phyloP scores from a whole-genome alignment of 2,797 vertebrate genomes.

The Syncerus caffer region DNA sequence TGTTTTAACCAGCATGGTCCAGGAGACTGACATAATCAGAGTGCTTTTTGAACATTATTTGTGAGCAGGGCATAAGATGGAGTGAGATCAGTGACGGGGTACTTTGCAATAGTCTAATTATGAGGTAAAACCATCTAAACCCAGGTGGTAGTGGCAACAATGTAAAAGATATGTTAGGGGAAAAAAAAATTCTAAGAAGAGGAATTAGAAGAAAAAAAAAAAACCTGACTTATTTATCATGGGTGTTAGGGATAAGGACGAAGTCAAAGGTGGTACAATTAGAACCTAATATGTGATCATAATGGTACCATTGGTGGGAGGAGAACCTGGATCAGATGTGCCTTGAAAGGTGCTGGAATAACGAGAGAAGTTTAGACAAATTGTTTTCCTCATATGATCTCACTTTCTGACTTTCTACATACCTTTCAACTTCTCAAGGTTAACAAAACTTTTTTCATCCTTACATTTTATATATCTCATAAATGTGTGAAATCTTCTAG shows the following conservation, averaged over 20 bases:
- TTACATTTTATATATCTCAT: background rate
- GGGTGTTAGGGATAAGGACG: background rate
- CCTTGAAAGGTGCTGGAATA: background rate
- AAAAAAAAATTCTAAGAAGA: background rate
- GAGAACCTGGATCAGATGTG: background rate
- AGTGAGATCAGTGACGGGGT: background rate
- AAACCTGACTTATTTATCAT: background rate
- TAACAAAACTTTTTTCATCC: background rate
- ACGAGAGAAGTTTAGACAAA: background rate
- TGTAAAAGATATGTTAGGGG: background rate
- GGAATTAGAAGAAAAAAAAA: background rate
- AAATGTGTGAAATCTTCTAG: background rate
- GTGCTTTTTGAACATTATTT: background rate
- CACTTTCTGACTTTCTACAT: background rate
- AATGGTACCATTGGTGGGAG: background rate
- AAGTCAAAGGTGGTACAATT: background rate
- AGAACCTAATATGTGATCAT: background rate
- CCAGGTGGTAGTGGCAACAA: background rate
- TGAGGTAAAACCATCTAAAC: background rate
- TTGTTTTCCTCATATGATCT: background rate
- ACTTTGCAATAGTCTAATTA: background rate
- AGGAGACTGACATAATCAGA: background rate
- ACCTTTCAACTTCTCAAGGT: background rate
- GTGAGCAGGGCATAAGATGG: background rate
- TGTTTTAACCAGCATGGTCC: background rate